Evolutionary conservation across 92 coral and sea anemone genomes (phyloP), one percentile per base, ranked within the genome.

Genomic region (Blastomussa wellsi): DNA sequence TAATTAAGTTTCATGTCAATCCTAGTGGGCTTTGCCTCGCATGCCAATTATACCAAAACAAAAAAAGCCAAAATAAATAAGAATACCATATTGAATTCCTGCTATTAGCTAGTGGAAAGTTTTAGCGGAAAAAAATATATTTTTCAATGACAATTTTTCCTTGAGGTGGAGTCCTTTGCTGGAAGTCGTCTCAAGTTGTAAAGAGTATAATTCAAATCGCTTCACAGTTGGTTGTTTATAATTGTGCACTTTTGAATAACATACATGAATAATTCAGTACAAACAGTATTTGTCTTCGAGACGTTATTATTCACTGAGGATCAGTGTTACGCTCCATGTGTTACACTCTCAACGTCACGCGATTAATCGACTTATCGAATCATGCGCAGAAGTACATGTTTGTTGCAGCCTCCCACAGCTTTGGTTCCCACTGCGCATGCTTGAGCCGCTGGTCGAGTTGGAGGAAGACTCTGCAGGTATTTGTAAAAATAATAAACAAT

Each of bases 401-500:
- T 57, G 65, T 24, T 57, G 65, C 29, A 22, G 1, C 31, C 65
- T 24, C 9, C 32, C 6, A 1, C 6, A 68, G 74, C 41, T 8
- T 33, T 68, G 2, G 65, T 7, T 35, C 39, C 74, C 35, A 31
- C 75, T 19, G 75, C 75, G 75, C 75, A 70, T 70, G 75, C 75
- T 24, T 70, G 4, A 1, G 48, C 75, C 26, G 48, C 41, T 19
- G 41, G 44, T 36, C 8, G 10, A 4, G 74, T 17, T 6, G 24
- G 29, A 32, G 26, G 41, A 32, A n/a, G 32, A 5, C 5, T 59
- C 66, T 6, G 2, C 14, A 59, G 31, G 66, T 69, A 24, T 70
- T 19, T 70, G 5, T 1, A 70, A 35, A 31, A 38, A 29, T 67
- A 16, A 33, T 33, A 5, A 22, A 22, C 44, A 9, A 5, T 68